Percentiles rank a stretch among this genome's conserved stretches.
Conservation (phyloP, 2,888 invertebrate genomes). For the Ametastegia equiseti region DNA sequence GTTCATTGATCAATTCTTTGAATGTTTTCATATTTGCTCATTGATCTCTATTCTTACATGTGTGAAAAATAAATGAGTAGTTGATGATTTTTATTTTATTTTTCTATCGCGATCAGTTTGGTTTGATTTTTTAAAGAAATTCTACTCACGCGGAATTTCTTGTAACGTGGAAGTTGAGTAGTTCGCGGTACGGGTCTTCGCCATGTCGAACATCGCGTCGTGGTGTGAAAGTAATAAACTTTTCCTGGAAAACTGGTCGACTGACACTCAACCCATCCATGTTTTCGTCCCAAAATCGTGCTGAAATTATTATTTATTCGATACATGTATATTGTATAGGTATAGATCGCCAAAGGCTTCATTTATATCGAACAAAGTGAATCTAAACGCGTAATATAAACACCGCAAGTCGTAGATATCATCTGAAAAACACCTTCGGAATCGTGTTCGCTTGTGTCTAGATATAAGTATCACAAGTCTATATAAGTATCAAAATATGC, state of each 20-base stretch:
- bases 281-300: constrained; percentile 47
- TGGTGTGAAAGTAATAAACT: constrained; percentile 59
- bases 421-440: too few species aligned
- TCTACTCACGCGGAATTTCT: constrained; percentile 48
- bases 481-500: too few species aligned
- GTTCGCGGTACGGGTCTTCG: constrained; percentile 55
- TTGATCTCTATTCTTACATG: background rate
- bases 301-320: constrained; percentile 15
- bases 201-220: constrained; percentile 59
- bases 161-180: constrained; percentile 53
- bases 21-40: background rate
- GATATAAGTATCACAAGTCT: too few species aligned
- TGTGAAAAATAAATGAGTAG: too few species aligned
- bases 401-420: too few species aligned
- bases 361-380: background rate
- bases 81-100: background rate
- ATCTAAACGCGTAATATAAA: too few species aligned
- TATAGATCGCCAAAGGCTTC: background rate
- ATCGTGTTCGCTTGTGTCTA: too few species aligned
- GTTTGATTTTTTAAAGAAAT: too few species aligned
- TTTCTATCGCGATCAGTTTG: background rate
- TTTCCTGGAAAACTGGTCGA: constrained; percentile 59
- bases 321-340: too few species aligned
- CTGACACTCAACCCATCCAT: constrained; percentile 62
- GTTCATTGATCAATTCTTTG: background rate